A percentile compares a stretch with the other conserved stretches of the same genome.
These are phyloP conservation scores for Pentalonia nigronervosa DNA, from an alignment of 1,140 invertebrate genomes.

Conservation along the genomic window DNA sequence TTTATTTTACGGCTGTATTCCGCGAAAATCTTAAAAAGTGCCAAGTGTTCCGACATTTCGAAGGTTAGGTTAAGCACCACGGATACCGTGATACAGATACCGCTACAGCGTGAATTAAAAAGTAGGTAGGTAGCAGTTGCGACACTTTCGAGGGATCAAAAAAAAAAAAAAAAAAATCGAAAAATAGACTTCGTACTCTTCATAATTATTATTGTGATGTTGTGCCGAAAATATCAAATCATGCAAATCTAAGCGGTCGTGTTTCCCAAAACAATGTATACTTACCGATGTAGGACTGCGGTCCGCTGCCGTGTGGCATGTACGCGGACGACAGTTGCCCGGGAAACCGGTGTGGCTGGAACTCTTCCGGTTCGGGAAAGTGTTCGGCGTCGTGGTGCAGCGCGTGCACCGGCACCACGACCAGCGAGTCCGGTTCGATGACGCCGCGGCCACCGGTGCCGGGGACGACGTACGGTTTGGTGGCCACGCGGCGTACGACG, in stretches of 20 bases:
- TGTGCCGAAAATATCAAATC: not conserved
- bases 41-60: too few relatives aligned
- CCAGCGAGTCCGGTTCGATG: not conserved
- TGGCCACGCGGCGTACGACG: not conserved
- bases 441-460: too few relatives aligned
- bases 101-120: not conserved
- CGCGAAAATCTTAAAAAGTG: too few relatives aligned
- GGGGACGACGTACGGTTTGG: constrained; percentile 18
- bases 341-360: constrained; percentile 33
- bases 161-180: too few relatives aligned
- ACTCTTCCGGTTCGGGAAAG: not conserved
- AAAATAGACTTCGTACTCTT: too few relatives aligned
- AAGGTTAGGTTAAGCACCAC: too few relatives aligned
- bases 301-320: constrained; percentile 25
- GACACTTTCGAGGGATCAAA: too few relatives aligned
- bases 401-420: not conserved
- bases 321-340: constrained; percentile 22
- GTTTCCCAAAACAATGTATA: too few relatives aligned
- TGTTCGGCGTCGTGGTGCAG: not conserved
- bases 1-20: too few relatives aligned
- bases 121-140: not conserved
- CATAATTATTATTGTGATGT: too few relatives aligned
- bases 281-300: constrained; percentile 39
- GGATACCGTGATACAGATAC: not conserved
- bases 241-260: too few relatives aligned